Evolutionary conservation across 2,888 invertebrate genomes (phyloP), one percentile per base, ranked within the genome.

Genomic region (Pammene fasciana): DNA sequence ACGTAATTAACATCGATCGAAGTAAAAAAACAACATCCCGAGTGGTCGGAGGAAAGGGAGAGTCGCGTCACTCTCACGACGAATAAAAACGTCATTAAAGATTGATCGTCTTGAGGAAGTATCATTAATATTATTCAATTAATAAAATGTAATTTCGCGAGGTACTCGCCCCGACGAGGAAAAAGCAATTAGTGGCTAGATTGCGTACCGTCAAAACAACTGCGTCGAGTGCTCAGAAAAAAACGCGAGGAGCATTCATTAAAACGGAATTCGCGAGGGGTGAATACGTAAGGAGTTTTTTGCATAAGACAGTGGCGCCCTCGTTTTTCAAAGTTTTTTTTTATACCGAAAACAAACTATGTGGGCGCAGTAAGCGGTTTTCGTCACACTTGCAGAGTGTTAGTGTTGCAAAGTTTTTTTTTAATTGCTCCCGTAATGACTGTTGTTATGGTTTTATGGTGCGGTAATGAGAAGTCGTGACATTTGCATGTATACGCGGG

Each of bases 141-240:
- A 92, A 92, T 92, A 91, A 90, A 92, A 91, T 85, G 89, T 90
- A 91, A 92, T 92, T 91, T 90, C 79, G 86, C 89, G 83, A 87
- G 83, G 88, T 85, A 85, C 84, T 84, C 85, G 83, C 90, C 91
- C 91, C 87, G 86, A 86, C 82, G 87, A 89, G 90, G 90, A 89
- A 92, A 92, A 92, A 91, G 92, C 92, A 92, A 92, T 92, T 92
- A 92, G 92, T 90, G 92, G 92, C 91, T 92, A 91, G 92, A 92
- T 92, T 91, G 92, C 92, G 84, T 87, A 87, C 91, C 92, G 92
- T 92, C 92, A 92, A 92, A 92, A 92, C 92, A 92, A 92, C 90
- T 90, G 90, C 86, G 90, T 84, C 82, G 86, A 87, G 85, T 85
- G 84, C 81, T 83, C 56, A 61, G 75, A 87, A 88, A 90, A 91